Conservation (phyloP, 2,888 invertebrate species). For the Lycophotia porphyrea region DNA sequence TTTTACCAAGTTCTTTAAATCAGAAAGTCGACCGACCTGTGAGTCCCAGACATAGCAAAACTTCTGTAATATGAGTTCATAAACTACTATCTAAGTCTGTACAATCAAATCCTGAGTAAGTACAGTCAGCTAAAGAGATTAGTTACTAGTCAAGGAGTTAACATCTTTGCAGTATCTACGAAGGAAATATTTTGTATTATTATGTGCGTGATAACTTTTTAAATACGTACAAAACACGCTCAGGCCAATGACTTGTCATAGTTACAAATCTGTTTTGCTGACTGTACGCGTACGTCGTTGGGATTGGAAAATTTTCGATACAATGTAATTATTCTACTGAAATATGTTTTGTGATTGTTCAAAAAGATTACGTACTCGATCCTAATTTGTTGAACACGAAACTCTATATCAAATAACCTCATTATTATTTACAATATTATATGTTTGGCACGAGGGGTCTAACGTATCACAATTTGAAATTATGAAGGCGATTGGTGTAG, state of each 20-base stretch:
- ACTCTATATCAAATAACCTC: constrained; percentile 61
- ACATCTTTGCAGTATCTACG: background rate
- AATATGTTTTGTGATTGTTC: constrained; percentile 45
- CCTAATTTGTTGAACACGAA: constrained; percentile 61
- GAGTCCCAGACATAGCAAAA: constrained; percentile 17
- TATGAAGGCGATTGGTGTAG: constrained; percentile 60
- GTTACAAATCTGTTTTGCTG: constrained; percentile 16
- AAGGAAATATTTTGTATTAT: constrained; percentile 1
- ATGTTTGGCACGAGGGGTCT: constrained; percentile 73
- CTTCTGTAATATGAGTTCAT: constrained; percentile 45
- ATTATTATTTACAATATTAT: constrained; percentile 67
- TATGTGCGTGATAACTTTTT: background rate
- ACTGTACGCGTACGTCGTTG: constrained; percentile 22
- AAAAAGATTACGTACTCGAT: constrained; percentile 41
- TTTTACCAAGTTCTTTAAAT: constrained; percentile 41
- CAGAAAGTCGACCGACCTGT: constrained; percentile 36
- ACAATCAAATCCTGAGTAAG: constrained; percentile 52
- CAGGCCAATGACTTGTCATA: background rate
- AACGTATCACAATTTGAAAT: constrained; percentile 72
- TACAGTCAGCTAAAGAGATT: constrained; percentile 31
- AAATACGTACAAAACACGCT: background rate
- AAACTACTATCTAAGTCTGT: constrained; percentile 50
- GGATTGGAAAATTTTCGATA: constrained; percentile 23
- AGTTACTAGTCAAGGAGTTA: background rate
- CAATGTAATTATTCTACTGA: constrained; percentile 46